Evolutionary conservation across 1,140 invertebrate species (phyloP).

Genomic region (Nymphalis io): DNA sequence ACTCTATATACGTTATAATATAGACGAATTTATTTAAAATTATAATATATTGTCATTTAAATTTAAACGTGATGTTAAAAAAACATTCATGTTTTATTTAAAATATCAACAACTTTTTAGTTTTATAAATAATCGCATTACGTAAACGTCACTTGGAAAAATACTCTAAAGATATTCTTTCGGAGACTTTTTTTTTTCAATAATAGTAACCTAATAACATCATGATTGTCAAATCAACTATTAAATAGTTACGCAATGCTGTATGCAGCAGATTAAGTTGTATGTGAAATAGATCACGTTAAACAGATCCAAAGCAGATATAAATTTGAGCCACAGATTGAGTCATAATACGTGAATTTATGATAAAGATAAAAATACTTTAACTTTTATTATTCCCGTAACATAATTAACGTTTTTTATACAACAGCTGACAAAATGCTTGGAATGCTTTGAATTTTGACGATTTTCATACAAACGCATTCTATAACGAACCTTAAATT

Average conservation of each 20-base stretch:
- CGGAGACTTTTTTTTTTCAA: neutral
- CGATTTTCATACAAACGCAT: neutral
- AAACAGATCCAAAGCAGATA: neutral
- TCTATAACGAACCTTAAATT: too few relatives aligned
- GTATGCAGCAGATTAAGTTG: neutral
- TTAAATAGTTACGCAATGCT: neutral
- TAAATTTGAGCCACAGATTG: neutral
- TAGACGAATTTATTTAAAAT: too few relatives aligned
- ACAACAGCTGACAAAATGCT: neutral
- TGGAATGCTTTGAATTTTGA: neutral
- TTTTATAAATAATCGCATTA: too few relatives aligned
- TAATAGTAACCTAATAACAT: neutral
- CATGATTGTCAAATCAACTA: too few relatives aligned
- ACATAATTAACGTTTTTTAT: neutral
- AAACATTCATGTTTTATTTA: too few relatives aligned
- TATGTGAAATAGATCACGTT: neutral
- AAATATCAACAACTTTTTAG: too few relatives aligned
- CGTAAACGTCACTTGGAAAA: neutral
- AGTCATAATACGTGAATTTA: constrained; percentile 3
- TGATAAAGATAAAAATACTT: constrained; percentile 5
- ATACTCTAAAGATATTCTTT: neutral
- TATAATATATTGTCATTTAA: neutral
- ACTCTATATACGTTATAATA: neutral
- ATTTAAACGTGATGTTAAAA: neutral
- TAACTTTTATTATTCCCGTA: neutral